Base-by-base conservation (phyloP, 2,113 vertebrate species). In the Lipophrys pholis region DNA sequence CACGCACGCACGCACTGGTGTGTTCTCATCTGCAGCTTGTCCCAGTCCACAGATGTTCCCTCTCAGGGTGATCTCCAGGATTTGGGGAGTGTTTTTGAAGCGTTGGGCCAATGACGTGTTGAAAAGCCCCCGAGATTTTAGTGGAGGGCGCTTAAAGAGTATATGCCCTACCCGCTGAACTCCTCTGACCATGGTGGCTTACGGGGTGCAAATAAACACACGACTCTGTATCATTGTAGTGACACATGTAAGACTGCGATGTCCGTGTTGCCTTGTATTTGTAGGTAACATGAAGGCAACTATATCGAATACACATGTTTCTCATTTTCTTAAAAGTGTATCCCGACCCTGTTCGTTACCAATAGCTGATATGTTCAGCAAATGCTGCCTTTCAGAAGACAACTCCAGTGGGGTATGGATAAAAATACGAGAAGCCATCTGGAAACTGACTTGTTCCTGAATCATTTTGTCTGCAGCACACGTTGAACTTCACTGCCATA, bases 21-120 rank as follows among this genome's bases (percentile, higher is more conserved):
- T 65, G 62, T 83, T 85, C 71, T 87, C 73, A 80, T 87, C 82
- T 81, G 40, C 74, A 61, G 57, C 40, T 79, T 8, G 53, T 70
- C 52, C 65, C 76, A 55, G 69, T 69, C 59, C 66, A 55, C 91
- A 92, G 85, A 89, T 89, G 88, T 89, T 90, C 84, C 66, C 81
- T 85, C 84, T 92, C 82, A 90, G 77, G 54, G 73, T 87, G 89
- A 91, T 82, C 84, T 80, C 74, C 56, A 69, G 87, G 87, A 86
- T 92, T 90, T 84, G 62, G 49, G 69, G 39, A 81, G 59, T 80
- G 79, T 86, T 91, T 30, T 90, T 88, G 86, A 89, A 88, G 83
- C 30, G 17, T 54, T n/a, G 78, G 66, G 71, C 76, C 81, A 81
- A 86, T 69, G 75, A 86, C 80, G 82, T 75, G 41, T 69, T 76